These are phyloP conservation scores for Linepithema humile DNA, from an alignment of 1,140 invertebrate species.

Conservation along the genomic window DNA sequence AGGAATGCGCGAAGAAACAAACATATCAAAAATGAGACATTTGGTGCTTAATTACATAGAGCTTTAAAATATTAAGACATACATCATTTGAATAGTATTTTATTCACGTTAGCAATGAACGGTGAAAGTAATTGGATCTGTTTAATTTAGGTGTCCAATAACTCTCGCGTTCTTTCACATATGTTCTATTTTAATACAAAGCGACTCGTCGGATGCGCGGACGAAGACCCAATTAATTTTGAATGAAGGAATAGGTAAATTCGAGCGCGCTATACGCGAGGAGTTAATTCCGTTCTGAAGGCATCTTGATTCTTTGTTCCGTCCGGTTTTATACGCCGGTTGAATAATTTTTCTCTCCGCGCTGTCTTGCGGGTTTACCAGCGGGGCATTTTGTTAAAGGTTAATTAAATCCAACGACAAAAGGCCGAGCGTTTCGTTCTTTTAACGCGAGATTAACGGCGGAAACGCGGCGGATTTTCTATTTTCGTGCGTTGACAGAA, in stretches of 20 bases:
- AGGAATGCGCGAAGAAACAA: no score
- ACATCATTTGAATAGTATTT: no score
- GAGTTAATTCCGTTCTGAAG: slow-evolving; percentile 52
- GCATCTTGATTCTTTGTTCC: slow-evolving; percentile 57
- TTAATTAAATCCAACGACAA: slow-evolving; percentile 60
- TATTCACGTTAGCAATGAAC: not conserved
- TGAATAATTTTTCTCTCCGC: slow-evolving; percentile 55
- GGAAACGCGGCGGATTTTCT: slow-evolving; percentile 52
- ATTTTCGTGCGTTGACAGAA: slow-evolving; percentile 54
- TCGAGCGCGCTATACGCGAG: slow-evolving; percentile 59
- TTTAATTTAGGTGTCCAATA: not conserved
- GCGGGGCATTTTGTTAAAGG: slow-evolving; percentile 55
- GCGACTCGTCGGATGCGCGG: slow-evolving; percentile 22
- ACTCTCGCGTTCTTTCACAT: slow-evolving; percentile 10
- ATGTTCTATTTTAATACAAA: slow-evolving; percentile 33
- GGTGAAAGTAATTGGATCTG: not conserved
- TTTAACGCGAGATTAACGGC: slow-evolving; percentile 55
- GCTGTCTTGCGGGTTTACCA: slow-evolving; percentile 51
- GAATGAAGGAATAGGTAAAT: slow-evolving; percentile 53
- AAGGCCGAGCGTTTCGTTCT: slow-evolving; percentile 52
- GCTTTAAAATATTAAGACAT: no score
- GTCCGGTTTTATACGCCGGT: slow-evolving; percentile 37
- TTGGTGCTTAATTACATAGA: not conserved
- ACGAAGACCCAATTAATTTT: slow-evolving; percentile 50
- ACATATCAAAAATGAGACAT: not conserved